Evolutionary conservation across 2,888 invertebrate genomes (phyloP).

Genomic region (Tineola bisselliella): DNA sequence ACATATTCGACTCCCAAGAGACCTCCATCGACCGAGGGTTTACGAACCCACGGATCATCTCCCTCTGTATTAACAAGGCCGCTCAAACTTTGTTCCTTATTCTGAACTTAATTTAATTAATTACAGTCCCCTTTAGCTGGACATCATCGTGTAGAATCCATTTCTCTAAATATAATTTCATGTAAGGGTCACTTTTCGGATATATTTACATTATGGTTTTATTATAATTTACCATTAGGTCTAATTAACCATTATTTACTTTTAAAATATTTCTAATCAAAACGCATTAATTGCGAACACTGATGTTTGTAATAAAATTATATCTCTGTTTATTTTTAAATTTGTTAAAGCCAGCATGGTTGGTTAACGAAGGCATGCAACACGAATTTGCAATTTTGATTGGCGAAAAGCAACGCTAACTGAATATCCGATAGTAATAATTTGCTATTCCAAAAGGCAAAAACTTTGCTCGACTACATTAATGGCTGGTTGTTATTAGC

Average conservation of each 20-base stretch:
- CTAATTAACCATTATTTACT: not conserved
- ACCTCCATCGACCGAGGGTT: constrained; percentile 1
- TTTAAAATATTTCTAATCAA: not conserved
- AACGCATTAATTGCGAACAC: not conserved
- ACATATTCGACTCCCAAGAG: constrained; percentile 2
- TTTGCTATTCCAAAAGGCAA: constrained; percentile 8
- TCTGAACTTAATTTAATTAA: constrained; percentile 50
- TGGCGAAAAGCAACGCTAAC: constrained; percentile 38
- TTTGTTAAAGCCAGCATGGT: constrained; percentile 34
- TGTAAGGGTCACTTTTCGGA: not conserved
- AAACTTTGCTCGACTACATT: not conserved
- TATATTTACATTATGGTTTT: not conserved
- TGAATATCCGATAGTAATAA: constrained; percentile 22
- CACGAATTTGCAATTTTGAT: constrained; percentile 61
- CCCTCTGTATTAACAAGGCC: constrained; percentile 8
- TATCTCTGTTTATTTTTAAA: constrained; percentile 10
- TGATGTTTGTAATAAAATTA: constrained; percentile 1
- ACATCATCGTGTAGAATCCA: constrained; percentile 26
- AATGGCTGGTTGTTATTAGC: not conserved
- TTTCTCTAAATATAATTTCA: constrained; percentile 56
- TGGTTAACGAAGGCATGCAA: constrained; percentile 52
- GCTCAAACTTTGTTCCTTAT: constrained; percentile 13
- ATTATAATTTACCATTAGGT: not conserved
- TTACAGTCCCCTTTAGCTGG: constrained; percentile 43
- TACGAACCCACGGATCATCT: constrained; percentile 9